These are phyloP conservation scores for Holotrichia oblita DNA, from an alignment of 1,140 invertebrate species.

Conservation along the genomic window DNA sequence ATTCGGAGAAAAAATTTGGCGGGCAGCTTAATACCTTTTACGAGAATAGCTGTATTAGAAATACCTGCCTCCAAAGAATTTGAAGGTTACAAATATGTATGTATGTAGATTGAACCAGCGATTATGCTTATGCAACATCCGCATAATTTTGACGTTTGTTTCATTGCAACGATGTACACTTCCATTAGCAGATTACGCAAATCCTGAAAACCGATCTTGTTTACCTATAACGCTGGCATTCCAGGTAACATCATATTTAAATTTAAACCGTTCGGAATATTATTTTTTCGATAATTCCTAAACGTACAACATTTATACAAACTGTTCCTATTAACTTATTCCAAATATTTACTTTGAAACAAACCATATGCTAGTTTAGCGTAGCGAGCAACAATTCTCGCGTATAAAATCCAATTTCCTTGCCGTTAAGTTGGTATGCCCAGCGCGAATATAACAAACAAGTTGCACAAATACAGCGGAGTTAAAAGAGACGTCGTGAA, in stretches of 20 bases:
- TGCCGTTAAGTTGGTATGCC: background rate
- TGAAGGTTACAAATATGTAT: background rate
- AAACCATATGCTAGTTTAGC: background rate
- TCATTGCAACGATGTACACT: background rate
- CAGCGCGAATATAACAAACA: too few species aligned
- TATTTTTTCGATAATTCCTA: background rate
- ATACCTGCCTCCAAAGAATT: background rate
- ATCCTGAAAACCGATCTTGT: background rate
- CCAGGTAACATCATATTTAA: background rate
- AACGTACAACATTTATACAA: background rate
- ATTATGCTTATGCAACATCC: background rate
- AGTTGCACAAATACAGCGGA: too few species aligned
- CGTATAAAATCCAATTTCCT: background rate
- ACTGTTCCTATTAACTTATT: conserved; percentile 6
- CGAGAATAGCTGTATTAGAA: too few species aligned
- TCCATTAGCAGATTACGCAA: background rate
- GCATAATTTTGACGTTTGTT: background rate
- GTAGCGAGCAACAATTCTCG: background rate
- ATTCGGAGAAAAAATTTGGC: too few species aligned
- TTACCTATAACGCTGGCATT: background rate
- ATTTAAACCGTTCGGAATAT: background rate
- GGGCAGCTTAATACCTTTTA: too few species aligned
- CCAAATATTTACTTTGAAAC: background rate
- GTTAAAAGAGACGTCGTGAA: too few species aligned
- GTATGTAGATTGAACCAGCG: background rate